Percentiles rank a stretch among this genome's conserved stretches.
Conservation (phyloP, 2,113 vertebrate genomes). For the Oriolus oriolus region DNA sequence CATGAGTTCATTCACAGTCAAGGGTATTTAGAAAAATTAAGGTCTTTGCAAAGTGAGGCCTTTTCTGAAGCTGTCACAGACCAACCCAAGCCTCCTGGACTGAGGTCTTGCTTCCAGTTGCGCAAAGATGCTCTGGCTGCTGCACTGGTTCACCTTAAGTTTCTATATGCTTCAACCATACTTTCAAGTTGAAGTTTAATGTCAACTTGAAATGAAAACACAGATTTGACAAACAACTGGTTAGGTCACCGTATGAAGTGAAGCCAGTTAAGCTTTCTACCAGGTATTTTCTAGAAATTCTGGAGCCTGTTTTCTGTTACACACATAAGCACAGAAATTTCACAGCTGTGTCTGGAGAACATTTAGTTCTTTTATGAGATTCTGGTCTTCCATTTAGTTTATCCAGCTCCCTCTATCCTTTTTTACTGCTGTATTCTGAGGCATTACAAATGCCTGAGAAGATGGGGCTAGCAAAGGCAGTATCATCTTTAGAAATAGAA, state of each 20-base stretch:
- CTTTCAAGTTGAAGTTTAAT: background rate
- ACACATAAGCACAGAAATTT: background rate
- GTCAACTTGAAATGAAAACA: background rate
- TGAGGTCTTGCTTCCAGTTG: background rate
- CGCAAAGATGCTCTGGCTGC: background rate
- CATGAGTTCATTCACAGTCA: background rate
- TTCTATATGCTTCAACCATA: background rate
- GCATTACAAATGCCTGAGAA: background rate
- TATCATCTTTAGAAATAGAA: background rate
- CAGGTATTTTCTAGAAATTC: background rate
- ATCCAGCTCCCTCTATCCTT: background rate
- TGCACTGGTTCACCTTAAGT: background rate
- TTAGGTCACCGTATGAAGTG: background rate
- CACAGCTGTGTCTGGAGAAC: background rate
- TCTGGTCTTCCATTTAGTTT: conserved; percentile 5
- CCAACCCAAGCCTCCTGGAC: background rate
- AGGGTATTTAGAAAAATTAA: background rate
- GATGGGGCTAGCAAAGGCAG: background rate
- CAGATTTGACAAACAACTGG: background rate
- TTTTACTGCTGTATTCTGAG: background rate
- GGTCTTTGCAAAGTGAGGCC: background rate
- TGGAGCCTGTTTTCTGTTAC: background rate
- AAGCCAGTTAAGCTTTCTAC: background rate
- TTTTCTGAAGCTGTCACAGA: background rate
- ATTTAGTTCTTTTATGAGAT: conserved; percentile 8